Base-by-base conservation (phyloP, 2,113 vertebrate genomes). In the Hystrix cristata region DNA sequence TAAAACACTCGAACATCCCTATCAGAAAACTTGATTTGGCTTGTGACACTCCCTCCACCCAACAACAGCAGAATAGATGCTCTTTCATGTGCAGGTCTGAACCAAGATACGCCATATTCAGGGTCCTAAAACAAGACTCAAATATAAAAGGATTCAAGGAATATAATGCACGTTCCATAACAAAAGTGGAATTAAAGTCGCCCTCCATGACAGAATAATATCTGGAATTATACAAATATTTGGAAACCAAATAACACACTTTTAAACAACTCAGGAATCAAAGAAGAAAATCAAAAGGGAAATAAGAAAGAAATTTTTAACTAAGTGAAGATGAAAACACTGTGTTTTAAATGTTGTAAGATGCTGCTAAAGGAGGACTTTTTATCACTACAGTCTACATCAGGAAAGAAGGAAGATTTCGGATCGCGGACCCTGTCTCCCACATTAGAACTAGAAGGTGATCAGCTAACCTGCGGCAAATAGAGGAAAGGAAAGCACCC, bases 321-420 rank as follows among this genome's bases (percentile, higher is more conserved):
- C 18, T 23, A 25, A 23, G 4, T 25, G 31, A 72, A 34, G 43
- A 29, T 9, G 25, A 71, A 92, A 62, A 27, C 6, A n/a, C 3
- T 31, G 7, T 10, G 0, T 16, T 7, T 46, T 59, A 8, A 10
- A 51, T 14, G 2, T 4, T 29, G 59, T 12, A 27, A 38, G 84
- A 21, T 6, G 0, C 29, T 34, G 14, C 18, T 5, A 11, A 11
- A 5, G 62, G 19, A 1, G 5, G 0, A 7, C 65, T 78, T 15
- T 10, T 0, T 0, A 10, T 65, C 43, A 14, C 11, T 0, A 1
- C 7, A 19, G 18, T 46, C n/a, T 27, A 1, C 1, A 1, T 12
- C 23, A 15, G 67, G 31, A 55, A 55, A 46, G 62, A 43, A 53
- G 27, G 57, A 9, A 10, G 5, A 25, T 7, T 27, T 14, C 48